Conservation (phyloP, 2,113 vertebrate species). For the Strigops habroptila region DNA sequence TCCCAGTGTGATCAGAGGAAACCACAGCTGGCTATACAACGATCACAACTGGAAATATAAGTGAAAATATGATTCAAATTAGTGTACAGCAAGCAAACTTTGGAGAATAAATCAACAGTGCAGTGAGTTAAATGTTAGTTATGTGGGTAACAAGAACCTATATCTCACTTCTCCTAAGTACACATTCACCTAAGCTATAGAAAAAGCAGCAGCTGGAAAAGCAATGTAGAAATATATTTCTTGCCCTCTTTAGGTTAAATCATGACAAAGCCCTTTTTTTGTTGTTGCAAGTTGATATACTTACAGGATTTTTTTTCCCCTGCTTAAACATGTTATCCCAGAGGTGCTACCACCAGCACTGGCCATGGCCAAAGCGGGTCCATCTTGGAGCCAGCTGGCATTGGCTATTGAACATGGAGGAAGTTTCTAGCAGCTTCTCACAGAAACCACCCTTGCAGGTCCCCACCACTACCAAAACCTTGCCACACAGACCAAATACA, state of each 20-base stretch:
- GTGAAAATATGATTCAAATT: not conserved
- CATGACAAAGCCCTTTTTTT: not conserved
- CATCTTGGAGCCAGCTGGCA: too few relatives aligned
- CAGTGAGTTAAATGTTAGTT: not conserved
- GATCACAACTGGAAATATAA: not conserved
- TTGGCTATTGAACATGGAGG: too few relatives aligned
- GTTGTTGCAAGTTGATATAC: not conserved
- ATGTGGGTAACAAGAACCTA: not conserved
- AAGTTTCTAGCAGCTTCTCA: not conserved
- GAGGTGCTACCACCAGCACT: not conserved
- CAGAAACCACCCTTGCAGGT: not conserved
- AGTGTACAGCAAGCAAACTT: not conserved
- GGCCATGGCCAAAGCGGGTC: too few relatives aligned
- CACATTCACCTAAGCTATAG: not conserved
- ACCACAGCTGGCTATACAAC: not conserved
- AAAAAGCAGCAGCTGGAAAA: not conserved
- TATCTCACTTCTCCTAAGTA: not conserved
- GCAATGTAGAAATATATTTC: not conserved
- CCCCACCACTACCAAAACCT: not conserved
- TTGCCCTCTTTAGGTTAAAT: not conserved
- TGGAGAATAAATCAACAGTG: not conserved
- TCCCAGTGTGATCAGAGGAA: not conserved
- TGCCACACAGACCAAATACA: not conserved
- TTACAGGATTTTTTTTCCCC: not conserved
- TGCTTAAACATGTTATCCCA: not conserved